Conservation (phyloP, 2,113 vertebrate species). For the Lamprotornis superbus region DNA sequence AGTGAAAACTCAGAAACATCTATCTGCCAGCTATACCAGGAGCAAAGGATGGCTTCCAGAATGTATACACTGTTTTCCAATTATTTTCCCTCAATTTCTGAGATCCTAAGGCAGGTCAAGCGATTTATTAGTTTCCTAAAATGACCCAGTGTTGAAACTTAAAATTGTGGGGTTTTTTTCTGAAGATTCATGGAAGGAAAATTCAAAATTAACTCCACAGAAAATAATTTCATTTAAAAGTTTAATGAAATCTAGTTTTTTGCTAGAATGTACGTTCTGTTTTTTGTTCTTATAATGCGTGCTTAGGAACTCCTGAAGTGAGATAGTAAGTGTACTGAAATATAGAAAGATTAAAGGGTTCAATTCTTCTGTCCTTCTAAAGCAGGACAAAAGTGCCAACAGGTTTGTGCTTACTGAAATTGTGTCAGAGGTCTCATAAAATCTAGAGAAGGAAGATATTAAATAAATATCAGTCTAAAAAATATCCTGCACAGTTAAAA, state of each 20-base stretch:
- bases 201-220: background rate
- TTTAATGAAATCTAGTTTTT: background rate
- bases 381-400: background rate
- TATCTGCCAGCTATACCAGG: background rate
- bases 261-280: background rate
- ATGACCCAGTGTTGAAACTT: background rate
- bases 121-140: background rate
- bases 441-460: background rate
- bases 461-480: background rate
- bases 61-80: background rate
- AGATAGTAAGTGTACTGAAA: background rate
- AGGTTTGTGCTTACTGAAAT: background rate
- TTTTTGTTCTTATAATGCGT: background rate
- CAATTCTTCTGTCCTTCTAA: background rate
- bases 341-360: background rate
- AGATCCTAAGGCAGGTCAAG: background rate
- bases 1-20: background rate
- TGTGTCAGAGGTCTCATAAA: background rate
- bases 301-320: background rate
- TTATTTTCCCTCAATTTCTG: background rate
- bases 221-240: background rate
- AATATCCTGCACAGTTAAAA: background rate
- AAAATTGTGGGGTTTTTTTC: background rate
- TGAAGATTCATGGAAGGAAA: background rate
- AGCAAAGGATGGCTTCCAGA: background rate